These are phyloP conservation scores for Hydrochoerus hydrochaeris DNA, from an alignment of 2,113 vertebrate species.

Conservation along the genomic window DNA sequence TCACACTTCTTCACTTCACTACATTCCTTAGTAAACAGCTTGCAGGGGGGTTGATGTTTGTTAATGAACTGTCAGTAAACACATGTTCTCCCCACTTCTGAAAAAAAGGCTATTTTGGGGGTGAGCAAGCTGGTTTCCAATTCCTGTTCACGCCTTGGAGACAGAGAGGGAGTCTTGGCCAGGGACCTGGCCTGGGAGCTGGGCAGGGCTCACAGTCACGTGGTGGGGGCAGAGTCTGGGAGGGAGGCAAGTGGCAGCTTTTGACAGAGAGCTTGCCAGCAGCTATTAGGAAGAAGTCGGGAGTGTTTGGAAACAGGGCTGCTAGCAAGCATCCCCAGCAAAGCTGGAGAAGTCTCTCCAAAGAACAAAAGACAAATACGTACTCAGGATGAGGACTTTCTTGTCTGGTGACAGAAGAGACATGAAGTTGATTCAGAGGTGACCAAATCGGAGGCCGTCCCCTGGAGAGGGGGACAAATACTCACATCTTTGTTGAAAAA, in stretches of 20 bases:
- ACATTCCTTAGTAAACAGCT: slow-evolving; percentile 83
- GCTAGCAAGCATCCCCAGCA: slow-evolving; percentile 44
- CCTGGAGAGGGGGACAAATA: slow-evolving; percentile 47
- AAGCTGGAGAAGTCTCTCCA: slow-evolving; percentile 50
- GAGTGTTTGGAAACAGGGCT: slow-evolving; percentile 76
- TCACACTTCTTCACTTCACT: slow-evolving; percentile 82
- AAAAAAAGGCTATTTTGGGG: slow-evolving; percentile 59
- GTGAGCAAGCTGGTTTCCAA: slow-evolving; percentile 48
- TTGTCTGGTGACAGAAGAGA: background rate
- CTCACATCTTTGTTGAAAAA: slow-evolving; percentile 68
- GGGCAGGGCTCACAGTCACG: slow-evolving; percentile 82
- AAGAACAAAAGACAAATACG: slow-evolving; percentile 15
- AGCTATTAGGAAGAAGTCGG: slow-evolving; percentile 66
- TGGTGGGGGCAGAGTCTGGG: slow-evolving; percentile 78
- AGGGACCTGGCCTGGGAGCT: slow-evolving; percentile 68
- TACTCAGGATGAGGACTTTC: slow-evolving; percentile 25
- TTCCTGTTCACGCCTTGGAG: slow-evolving; percentile 55
- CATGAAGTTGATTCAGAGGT: background rate
- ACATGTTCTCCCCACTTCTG: slow-evolving; percentile 73
- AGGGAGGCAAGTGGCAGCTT: slow-evolving; percentile 76
- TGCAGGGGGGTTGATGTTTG: slow-evolving; percentile 85
- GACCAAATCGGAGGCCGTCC: background rate
- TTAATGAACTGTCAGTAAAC: slow-evolving; percentile 87
- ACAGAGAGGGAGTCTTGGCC: slow-evolving; percentile 77
- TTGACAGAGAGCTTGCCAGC: slow-evolving; percentile 67